These are phyloP conservation scores for Euwallacea fornicatus DNA, from an alignment of 1,140 invertebrate genomes.

Conservation along the genomic window DNA sequence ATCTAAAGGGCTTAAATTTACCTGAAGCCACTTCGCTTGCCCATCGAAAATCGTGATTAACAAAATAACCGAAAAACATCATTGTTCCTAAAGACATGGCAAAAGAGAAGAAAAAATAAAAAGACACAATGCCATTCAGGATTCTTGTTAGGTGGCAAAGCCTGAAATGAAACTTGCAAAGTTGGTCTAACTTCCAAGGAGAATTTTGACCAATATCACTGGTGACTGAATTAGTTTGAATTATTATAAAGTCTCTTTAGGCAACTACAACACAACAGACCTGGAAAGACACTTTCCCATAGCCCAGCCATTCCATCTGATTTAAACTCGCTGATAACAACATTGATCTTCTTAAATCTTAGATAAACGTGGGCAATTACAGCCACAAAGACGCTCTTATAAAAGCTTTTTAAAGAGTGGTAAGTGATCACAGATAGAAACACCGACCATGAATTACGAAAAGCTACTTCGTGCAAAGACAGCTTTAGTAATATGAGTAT, in stretches of 20 bases:
- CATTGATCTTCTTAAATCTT: not conserved
- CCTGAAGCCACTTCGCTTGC: not conserved
- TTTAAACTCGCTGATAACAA: not conserved
- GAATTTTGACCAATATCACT: not conserved
- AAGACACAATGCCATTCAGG: not conserved
- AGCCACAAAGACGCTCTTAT: not conserved
- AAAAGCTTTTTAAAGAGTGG: not conserved
- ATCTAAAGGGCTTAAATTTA: too few species aligned
- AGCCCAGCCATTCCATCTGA: not conserved
- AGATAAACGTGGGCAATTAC: not conserved
- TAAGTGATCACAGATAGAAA: not conserved
- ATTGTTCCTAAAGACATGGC: conserved; percentile 3
- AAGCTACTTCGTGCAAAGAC: not conserved
- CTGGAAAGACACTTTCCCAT: too few species aligned
- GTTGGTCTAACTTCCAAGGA: not conserved
- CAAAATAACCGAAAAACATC: conserved; percentile 9
- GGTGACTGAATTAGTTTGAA: too few species aligned
- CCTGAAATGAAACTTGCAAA: conserved; percentile 15
- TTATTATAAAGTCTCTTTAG: too few species aligned
- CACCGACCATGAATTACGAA: not conserved
- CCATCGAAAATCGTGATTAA: not conserved
- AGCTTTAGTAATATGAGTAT: not conserved
- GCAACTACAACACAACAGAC: too few species aligned
- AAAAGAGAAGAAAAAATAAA: conserved; percentile 13
- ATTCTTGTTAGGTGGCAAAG: not conserved